phyloP scores from a whole-genome alignment of 2,797 vertebrate species.

The Cossypha heuglini region DNA sequence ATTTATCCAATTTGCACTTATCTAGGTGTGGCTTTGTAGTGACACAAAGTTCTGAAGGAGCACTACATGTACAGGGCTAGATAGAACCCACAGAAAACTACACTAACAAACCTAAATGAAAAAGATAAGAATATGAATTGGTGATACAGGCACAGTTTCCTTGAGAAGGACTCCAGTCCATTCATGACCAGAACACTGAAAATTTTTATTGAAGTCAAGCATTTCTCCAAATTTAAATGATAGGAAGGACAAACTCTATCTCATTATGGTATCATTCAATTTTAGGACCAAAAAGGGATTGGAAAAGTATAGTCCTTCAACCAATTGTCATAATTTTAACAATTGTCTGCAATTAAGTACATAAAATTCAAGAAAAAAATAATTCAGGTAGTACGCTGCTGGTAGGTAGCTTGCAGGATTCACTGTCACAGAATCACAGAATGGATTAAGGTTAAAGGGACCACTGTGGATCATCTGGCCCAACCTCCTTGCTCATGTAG shows the following conservation, averaged over 20 bases:
- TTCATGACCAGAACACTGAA: not conserved
- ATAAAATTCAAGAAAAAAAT: not conserved
- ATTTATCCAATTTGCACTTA: not conserved
- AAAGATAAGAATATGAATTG: not conserved
- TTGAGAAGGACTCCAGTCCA: not conserved
- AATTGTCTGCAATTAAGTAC: not conserved
- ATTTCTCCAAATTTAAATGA: not conserved
- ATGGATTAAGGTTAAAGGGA: not conserved
- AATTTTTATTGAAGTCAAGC: not conserved
- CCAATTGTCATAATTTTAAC: not conserved
- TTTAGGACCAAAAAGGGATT: not conserved
- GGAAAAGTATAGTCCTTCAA: not conserved
- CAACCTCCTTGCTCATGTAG: not conserved
- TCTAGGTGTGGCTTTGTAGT: not conserved
- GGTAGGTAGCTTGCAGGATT: not conserved
- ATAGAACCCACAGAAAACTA: not conserved
- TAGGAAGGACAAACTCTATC: not conserved
- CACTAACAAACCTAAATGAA: not conserved
- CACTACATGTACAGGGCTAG: rapidly evolving
- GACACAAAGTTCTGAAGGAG: not conserved
- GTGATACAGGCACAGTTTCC: not conserved
- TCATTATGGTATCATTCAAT: rapidly evolving
- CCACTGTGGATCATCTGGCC: no score
- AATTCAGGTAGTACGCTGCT: not conserved
- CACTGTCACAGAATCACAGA: not conserved